Evolutionary conservation across 2,797 vertebrate genomes (phyloP).

Genomic region (Chrysocyon brachyurus): DNA sequence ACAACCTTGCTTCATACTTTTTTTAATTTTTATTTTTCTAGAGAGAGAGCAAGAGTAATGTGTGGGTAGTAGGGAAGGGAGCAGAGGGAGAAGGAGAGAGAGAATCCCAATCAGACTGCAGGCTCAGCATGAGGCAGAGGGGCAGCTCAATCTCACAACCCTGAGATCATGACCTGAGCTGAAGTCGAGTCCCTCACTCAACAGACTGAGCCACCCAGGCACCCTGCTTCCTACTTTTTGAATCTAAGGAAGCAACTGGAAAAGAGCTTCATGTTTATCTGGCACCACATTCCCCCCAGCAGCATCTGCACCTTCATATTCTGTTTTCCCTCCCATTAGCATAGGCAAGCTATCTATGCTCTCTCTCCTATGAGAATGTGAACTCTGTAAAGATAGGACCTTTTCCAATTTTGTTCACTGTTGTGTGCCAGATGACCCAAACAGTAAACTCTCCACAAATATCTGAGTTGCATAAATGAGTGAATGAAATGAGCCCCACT

Average conservation of each 20-base stretch:
- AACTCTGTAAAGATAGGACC: neutral
- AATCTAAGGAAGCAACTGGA: neutral
- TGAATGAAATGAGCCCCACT: neutral
- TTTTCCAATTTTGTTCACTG: neutral
- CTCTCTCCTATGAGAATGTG: neutral
- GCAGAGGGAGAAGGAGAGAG: neutral
- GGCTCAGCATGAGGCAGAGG: neutral
- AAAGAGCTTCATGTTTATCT: neutral
- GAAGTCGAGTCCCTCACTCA: neutral
- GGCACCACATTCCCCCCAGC: rapidly evolving
- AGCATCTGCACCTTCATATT: too few species aligned
- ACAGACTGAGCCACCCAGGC: neutral
- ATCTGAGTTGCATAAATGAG: neutral
- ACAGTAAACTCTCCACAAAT: neutral
- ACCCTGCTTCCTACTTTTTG: neutral
- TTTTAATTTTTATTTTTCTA: neutral
- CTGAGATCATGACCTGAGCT: neutral
- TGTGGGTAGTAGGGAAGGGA: neutral
- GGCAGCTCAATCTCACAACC: neutral
- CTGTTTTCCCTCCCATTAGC: neutral
- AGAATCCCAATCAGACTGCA: neutral
- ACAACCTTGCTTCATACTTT: neutral
- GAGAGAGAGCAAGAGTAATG: neutral
- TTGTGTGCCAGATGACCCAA: neutral
- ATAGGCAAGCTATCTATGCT: rapidly evolving